Evolutionary conservation across 1,140 invertebrate genomes (phyloP).

Genomic region (Rhyzopertha dominica): DNA sequence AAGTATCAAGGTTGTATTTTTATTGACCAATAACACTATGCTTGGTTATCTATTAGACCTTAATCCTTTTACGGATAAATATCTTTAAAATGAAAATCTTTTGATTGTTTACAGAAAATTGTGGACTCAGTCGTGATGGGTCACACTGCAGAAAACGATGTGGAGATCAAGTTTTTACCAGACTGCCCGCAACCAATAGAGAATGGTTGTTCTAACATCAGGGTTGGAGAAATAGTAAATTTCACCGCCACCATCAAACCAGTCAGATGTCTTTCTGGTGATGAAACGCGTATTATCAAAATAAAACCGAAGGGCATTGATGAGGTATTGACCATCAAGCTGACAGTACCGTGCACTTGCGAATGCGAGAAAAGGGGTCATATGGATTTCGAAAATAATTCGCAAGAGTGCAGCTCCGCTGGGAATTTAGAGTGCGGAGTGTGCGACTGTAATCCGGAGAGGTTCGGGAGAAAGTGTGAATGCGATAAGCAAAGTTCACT

Average conservation of each 20-base stretch:
- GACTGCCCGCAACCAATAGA: conserved; percentile 64
- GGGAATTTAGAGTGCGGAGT: conserved; percentile 82
- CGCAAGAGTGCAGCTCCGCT: conserved; percentile 56
- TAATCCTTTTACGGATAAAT: too few species aligned
- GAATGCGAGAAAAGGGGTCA: conserved; percentile 70
- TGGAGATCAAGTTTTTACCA: conserved; percentile 83
- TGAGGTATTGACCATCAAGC: conserved; percentile 76
- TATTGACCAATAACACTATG: too few species aligned
- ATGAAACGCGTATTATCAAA: conserved; percentile 76
- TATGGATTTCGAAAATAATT: conserved; percentile 49
- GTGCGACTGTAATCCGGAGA: conserved; percentile 73
- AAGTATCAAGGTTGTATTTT: too few species aligned
- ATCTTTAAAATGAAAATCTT: too few species aligned
- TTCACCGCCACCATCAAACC: conserved; percentile 70
- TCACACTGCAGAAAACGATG: conserved; percentile 74
- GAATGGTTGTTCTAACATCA: conserved; percentile 76
- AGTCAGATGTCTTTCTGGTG: conserved; percentile 64
- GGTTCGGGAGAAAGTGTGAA: conserved; percentile 83
- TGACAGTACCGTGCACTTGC: conserved; percentile 88
- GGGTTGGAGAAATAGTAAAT: conserved; percentile 74
- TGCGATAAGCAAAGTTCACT: conserved; percentile 49
- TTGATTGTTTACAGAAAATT: conserved; percentile 83
- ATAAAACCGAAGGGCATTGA: conserved; percentile 92
- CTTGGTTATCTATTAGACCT: too few species aligned
- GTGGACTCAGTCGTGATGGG: conserved; percentile 85